These are phyloP conservation scores for Acrossocheilus wenchowensis DNA, from an alignment of 2,797 vertebrate genomes.

Conservation along the genomic window DNA sequence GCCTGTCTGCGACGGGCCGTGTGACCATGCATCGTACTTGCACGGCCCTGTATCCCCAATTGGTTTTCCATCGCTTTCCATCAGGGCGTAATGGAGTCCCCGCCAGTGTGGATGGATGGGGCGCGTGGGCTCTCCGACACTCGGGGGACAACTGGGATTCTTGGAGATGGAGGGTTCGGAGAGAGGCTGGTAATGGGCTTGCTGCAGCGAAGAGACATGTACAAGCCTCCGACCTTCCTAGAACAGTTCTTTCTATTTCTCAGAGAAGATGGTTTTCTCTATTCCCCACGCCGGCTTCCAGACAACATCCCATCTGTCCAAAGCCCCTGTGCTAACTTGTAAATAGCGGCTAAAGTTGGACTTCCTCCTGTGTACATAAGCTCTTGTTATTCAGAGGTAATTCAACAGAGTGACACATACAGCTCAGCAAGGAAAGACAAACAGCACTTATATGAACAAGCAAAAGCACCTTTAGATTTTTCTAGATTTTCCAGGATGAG, in stretches of 20 bases:
- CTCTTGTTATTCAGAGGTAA: conserved; percentile 5
- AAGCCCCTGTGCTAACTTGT: not conserved
- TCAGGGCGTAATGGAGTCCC: conserved; percentile 76
- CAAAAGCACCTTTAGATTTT: not conserved
- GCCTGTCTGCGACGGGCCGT: conserved; percentile 73
- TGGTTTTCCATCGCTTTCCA: conserved; percentile 73
- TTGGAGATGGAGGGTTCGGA: conserved; percentile 58
- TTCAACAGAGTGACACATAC: conserved; percentile 10
- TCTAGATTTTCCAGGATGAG: not conserved
- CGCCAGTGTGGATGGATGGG: conserved; percentile 73
- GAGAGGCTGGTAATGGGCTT: conserved; percentile 65
- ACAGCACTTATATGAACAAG: not conserved
- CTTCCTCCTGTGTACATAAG: not conserved
- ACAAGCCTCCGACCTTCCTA: conserved; percentile 24
- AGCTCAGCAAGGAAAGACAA: not conserved
- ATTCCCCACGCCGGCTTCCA: not conserved
- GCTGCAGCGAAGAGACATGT: not conserved
- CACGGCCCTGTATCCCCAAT: conserved; percentile 68
- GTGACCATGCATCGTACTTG: conserved; percentile 66
- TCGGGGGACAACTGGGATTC: conserved; percentile 57
- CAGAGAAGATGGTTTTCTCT: not conserved
- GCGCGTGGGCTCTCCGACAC: conserved; percentile 61
- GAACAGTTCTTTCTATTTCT: not conserved
- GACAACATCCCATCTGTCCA: conserved; percentile 35
- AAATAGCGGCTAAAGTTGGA: not conserved